Evolutionary conservation across 2,888 invertebrate species (phyloP), one percentile per base, ranked within the genome.

Genomic region (Agrotis puta): DNA sequence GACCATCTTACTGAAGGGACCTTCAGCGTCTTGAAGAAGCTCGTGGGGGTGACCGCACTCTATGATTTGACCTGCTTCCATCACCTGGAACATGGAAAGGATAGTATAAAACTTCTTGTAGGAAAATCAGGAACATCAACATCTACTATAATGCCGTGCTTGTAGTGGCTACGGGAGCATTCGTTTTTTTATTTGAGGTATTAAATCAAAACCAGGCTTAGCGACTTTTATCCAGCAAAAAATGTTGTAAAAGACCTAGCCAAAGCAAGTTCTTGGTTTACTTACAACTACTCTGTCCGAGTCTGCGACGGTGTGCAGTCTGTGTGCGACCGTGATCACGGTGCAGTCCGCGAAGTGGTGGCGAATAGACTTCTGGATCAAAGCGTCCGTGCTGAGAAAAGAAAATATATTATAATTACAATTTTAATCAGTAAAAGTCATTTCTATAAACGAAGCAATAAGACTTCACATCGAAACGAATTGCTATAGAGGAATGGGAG

Each of bases 301-400:
- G 90, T 99, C 99, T 95, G 99, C 99, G 53, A 99, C 98, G 0
- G 99, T 99, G 90, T 99, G 98, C 70, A 99, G 94, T 4, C 99
- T 97, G 94, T 99, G 99, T 1, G 99, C 99, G 33, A 99, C 98
- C 0, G 99, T 99, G n/a, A 99, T 92, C 4, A 99, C 98, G 0
- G 98, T 98, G 91, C 98, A 98, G 53, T 97, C 94, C 0, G 96
- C 95, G 91, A 99, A 99, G 90, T 98, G 97, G 56, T 96, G 97
- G 59, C 98, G 96, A 62, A 99, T 98, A 0, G 98, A 98, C 84
- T 97, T 97, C 91, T 98, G 98, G 85, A 99, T 99, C 53, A 98
- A 90, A n/a, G 97, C 97, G 89, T 98, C 98, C 13, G 98, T 99
- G 88, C 97, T 97, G 93, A n/a, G 14, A 33, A 14, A 13, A 14